Evolutionary conservation across 2,113 vertebrate genomes (phyloP), one percentile per base, ranked within the genome.

Genomic region (Pipa parva): DNA sequence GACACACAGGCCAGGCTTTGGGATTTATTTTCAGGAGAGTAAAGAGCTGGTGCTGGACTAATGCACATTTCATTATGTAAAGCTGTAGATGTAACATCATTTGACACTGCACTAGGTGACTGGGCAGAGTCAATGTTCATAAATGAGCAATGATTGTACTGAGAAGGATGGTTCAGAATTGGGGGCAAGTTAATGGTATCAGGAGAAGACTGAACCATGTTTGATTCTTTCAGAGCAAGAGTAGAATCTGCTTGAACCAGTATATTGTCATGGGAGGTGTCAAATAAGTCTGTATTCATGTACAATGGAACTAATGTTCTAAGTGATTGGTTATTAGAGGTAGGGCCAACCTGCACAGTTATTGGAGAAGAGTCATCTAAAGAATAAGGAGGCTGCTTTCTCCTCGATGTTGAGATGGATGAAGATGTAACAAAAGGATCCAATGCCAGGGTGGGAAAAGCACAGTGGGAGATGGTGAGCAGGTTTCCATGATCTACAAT

Each of bases 71-170:
- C 10, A 24, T 24, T 22, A 49, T 21, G 9, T 1, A 22, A 24
- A 12, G 18, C 2, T 7, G 18, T 22, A 49, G 20, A 7, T 4
- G 46, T 7, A 24, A 22, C 4, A 10, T 5, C 26, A n/a, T 49
- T 49, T 21, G 9, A 7, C 7, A 3, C 18, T 21, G 46, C 21
- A 22, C 22, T 22, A 49, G 7, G 18, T 22, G 21, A 1, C 5
- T 22, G 9, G 21, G 15, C 5, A 46, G 36, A 28, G 1, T 31
- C 10, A 42, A 18, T 42, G 26, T 13, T 36, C 5, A 6, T 21
- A 26, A 45, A 18, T 29, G 63, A 52, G 42, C 37, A 57, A 17
- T 39, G 55, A 27, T 65, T 51, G 22, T 20, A 65, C 11, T 57
- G 42, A 2, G 63, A 37, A 24, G 39, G 17, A 20, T 27, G 63